Base-by-base conservation (phyloP, 2,888 invertebrate genomes). In the Habroteleia sp. region DNA sequence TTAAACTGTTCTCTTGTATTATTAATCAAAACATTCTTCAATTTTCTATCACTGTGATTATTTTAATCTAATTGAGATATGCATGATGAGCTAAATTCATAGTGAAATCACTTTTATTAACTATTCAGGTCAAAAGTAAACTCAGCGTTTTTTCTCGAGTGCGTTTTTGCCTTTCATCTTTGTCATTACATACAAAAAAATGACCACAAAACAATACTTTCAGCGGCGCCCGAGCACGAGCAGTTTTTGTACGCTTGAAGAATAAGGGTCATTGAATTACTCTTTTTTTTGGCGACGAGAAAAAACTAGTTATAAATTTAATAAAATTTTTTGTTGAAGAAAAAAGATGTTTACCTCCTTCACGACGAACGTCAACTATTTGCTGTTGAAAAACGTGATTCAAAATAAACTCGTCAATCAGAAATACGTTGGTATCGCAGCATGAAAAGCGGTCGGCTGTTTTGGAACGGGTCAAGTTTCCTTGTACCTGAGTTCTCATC, bases 71-170 rank as follows among this genome's bases (percentile, higher is more conserved):
- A 63, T 63, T 48, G 39, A 48, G 35, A 39, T 23, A 46, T 33
- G 23, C 50, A 33, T 33, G 33, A 41, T 31, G 42, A 5, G 39
- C 29, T 31, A 29, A 65, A 65, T 65, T 52, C 25, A 35, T 52
- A 25, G 14, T 65, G 13, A 48, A 65, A 42, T 65, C 25, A 27
- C 29, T 17, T 20, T 17, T 29, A 27, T 41, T 29, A 16, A 29
- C 56, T 27, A 48, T 68, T 44, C 56, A 58, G 68, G 68, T 68
- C 58, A 31, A 58, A 58, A 68, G 56, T 48, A 41, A 68, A 58
- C 25, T 68, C 41, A 5, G 7, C 14, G 11, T 20, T 31, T 42
- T 33, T 52, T 42, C 33, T 16, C 33, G 29, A 25, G 16, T 16
- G 23, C 16, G 56, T 60, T 68, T 50, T 58, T 68, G 44, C 68